phyloP scores from a whole-genome alignment of 2,113 vertebrate genomes.

The Anoura caudifer region DNA sequence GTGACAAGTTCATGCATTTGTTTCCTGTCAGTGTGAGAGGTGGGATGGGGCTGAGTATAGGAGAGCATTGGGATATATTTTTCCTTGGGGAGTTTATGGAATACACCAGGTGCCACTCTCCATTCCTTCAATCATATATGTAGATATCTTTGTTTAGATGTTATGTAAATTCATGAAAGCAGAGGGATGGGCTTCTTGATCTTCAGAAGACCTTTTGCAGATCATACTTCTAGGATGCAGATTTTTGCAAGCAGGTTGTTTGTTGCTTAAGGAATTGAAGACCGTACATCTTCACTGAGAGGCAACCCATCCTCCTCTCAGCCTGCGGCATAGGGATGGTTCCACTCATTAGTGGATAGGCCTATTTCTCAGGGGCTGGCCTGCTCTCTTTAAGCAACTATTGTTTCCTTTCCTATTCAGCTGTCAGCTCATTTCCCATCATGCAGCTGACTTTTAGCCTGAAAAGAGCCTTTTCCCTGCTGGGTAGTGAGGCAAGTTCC shows the following conservation, averaged over 20 bases:
- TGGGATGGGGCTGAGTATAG: not conserved
- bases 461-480: not conserved
- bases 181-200: not conserved
- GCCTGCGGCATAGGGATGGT: not conserved
- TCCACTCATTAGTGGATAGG: not conserved
- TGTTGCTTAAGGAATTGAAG: not conserved
- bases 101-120: not conserved
- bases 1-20: not conserved
- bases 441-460: not conserved
- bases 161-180: not conserved
- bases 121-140: not conserved
- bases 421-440: slow-evolving; percentile 34
- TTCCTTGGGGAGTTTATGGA: not conserved
- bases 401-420: slow-evolving; percentile 30
- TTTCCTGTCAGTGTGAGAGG: not conserved
- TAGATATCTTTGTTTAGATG: not conserved
- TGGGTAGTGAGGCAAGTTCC: not conserved
- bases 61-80: not conserved
- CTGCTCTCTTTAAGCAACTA: not conserved
- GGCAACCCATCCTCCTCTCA: not conserved
- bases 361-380: not conserved
- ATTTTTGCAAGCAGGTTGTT: not conserved
- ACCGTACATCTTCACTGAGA: not conserved
- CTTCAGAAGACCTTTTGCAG: not conserved
- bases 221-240: not conserved